Evolutionary conservation across 2,888 invertebrate species (phyloP).

Genomic region (Xestia ashworthii): DNA sequence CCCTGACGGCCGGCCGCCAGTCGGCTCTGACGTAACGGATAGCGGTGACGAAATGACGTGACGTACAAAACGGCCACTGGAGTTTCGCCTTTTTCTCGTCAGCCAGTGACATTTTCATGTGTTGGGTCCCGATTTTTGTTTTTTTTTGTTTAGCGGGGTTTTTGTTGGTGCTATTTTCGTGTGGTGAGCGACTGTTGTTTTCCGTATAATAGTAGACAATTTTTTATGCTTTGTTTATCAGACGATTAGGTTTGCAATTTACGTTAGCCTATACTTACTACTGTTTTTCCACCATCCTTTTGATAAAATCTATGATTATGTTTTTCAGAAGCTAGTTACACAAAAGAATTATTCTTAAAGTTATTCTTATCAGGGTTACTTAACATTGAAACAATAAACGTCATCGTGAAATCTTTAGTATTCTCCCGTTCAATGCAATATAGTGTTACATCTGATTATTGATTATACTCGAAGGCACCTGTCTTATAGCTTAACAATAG

Average conservation of each 20-base stretch:
- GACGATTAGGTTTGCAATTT: too few relatives aligned
- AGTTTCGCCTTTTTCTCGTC: slow-evolving; percentile 12
- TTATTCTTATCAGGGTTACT: neutral
- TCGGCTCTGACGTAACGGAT: slow-evolving; percentile 36
- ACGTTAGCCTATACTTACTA: too few relatives aligned
- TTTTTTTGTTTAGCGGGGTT: neutral
- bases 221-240: neutral
- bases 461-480: slow-evolving; percentile 39
- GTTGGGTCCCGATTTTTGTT: neutral
- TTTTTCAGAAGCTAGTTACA: too few relatives aligned
- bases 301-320: too few relatives aligned
- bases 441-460: slow-evolving; percentile 43
- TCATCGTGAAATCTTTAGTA: neutral
- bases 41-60: slow-evolving; percentile 43
- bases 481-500: slow-evolving; percentile 44
- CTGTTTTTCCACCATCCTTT: too few relatives aligned
- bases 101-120: slow-evolving; percentile 35
- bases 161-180: slow-evolving; percentile 9
- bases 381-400: neutral
- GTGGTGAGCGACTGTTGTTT: neutral
- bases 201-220: neutral
- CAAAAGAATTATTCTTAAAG: too few relatives aligned
- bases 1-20: slow-evolving; percentile 11
- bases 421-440: slow-evolving; percentile 11
- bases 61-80: slow-evolving; percentile 29